Base-by-base conservation (phyloP, 2,888 invertebrate species). In the Drosophila parthenogenetica region DNA sequence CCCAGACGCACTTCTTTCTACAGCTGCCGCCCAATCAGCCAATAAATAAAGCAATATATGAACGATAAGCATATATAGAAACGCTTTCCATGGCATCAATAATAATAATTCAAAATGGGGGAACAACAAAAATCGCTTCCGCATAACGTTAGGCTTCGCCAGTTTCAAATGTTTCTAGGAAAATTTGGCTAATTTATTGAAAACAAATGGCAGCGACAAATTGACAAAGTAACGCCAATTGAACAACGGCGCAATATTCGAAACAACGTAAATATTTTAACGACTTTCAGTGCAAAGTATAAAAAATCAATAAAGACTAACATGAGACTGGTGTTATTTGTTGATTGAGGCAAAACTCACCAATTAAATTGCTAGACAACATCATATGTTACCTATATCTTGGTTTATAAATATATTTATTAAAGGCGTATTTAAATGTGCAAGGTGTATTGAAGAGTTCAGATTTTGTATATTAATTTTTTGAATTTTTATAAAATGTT, bases 21-120 rank as follows among this genome's bases (percentile, higher is more conserved):
- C 50, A 73, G 37, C 63, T 58, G 54, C 60, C 51, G 17, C 35
- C 70, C 72, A 83, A 74, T 80, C 84, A 72, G 75, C 70, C 84
- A 87, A 87, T 87, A 87, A 84, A 81, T 84, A 87, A 64, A 35
- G 76, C 68, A 78, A 83, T 83, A 65, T 69, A 81, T 80, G 70
- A 69, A 64, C 79, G 85, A 84, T 83, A 81, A 87, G 85, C 73
- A 67, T 71, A 81, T 73, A 67, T 48, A 69, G 61, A 37, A 64
- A 51, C 64, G 49, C 58, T 62, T 50, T 16, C 62, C 58, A 54
- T 45, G n/a, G 13, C 61, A 49, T 39, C 59, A 55, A 81, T 73
- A 81, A 78, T 71, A 87, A 81, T 81, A 80, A 87, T 69, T 87
- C 76, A 82, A 87, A 84, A 70, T 71, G 39, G 54, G 37, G 54